Base-by-base conservation (phyloP, 2,888 invertebrate genomes). In the Oxycera nigricornis region DNA sequence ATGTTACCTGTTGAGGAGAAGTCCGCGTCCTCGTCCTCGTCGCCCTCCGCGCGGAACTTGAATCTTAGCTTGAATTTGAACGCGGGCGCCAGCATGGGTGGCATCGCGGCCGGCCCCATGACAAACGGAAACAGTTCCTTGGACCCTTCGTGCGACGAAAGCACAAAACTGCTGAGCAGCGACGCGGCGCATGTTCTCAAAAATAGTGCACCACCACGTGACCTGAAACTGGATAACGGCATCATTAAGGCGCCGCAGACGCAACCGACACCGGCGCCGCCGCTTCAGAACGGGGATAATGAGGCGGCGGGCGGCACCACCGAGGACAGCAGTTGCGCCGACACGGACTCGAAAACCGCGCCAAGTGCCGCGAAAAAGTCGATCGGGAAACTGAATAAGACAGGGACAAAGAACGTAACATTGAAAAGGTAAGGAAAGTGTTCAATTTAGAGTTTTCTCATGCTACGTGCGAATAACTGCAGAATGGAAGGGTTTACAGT, bases 1-100 rank as follows among this genome's bases (percentile, higher is more conserved):
- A 92, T 93, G 91, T 87, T 92, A 80, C 92, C 92, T 70, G 90
- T 91, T 81, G 92, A 92, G 81, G 92, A 92, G 83, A 92, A 92
- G 84, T 91, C 92, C 73, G 91, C 92, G 73, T 88, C 89, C 79
- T 89, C 82, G 80, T 89, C 82, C 80, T 83, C 74, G 73, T 89
- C 89, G 79, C 89, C 82, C 80, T 73, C 75, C 30, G 83, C 74
- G 59, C 75, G 73, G 57, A 76, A 72, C 20, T 75, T 75, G 46
- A 79, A 77, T 73, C 76, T 78, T 68, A 77, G 80, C 73, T 61
- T 73, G n/a, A 79, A 77, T 72, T 77, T 72, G 76, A 79, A 79
- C 77, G 79, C 77, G 67, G 75, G 76, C 73, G 77, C 65, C 77
- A 26, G 31, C 6, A 24, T 39, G 39, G 41, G 41, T 39, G 65